Percentiles rank a stretch among this genome's conserved stretches.
phyloP scores from a whole-genome alignment of 2,888 invertebrate genomes.

The Cantharis rustica region DNA sequence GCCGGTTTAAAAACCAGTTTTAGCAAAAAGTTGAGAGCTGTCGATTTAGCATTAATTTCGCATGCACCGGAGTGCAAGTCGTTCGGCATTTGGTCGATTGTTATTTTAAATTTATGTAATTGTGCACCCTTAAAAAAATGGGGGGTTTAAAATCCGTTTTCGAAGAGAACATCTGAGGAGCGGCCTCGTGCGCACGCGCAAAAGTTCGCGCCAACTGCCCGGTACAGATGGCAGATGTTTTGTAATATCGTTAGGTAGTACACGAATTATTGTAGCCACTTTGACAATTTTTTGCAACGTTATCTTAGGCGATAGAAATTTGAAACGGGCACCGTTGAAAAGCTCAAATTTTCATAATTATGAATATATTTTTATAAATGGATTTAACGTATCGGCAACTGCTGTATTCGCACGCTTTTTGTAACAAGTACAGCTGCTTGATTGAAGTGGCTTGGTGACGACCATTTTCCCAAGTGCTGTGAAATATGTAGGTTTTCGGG shows the following conservation, averaged over 20 bases:
- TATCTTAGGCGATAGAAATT: slow-evolving; percentile 10
- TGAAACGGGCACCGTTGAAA: slow-evolving; percentile 30
- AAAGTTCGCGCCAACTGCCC: slow-evolving; percentile 57
- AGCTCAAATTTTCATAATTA: slow-evolving; percentile 32
- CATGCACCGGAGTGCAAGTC: background rate
- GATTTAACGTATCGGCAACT: slow-evolving; percentile 7
- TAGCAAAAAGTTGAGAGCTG: background rate
- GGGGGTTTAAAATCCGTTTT: slow-evolving; percentile 25
- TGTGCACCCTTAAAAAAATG: slow-evolving; percentile 9
- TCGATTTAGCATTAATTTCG: background rate
- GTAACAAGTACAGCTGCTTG: slow-evolving; percentile 46
- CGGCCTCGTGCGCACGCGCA: slow-evolving; percentile 47
- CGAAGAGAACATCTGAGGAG: slow-evolving; percentile 42
- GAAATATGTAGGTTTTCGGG: slow-evolving; percentile 49
- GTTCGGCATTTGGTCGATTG: background rate
- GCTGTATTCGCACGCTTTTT: slow-evolving; percentile 30
- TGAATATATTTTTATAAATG: slow-evolving; percentile 24
- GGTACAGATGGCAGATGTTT: slow-evolving; percentile 60
- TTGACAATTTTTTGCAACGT: slow-evolving; percentile 37
- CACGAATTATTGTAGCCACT: slow-evolving; percentile 45
- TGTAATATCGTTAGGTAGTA: slow-evolving; percentile 51
- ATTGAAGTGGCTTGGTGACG: slow-evolving; percentile 53
- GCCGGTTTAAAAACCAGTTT: slow-evolving; percentile 18
- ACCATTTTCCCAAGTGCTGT: slow-evolving; percentile 55
- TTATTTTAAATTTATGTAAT: slow-evolving; percentile 1